These are phyloP conservation scores for Willowsia nigromaculata DNA, from an alignment of 2,888 invertebrate genomes.

Conservation along the genomic window DNA sequence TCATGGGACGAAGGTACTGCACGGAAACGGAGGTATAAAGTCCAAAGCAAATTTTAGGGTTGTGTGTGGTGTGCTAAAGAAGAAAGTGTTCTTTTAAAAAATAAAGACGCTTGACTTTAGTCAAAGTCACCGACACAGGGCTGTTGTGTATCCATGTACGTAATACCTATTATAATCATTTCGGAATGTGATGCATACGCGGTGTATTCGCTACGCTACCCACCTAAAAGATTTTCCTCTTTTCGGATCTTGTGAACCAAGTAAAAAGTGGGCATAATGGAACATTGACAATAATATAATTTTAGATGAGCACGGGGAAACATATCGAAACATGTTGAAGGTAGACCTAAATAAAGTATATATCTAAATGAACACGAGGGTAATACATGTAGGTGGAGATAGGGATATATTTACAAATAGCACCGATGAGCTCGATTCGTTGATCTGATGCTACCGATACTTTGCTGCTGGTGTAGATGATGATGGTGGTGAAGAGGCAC, in stretches of 20 bases:
- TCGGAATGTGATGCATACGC: constrained; percentile 32
- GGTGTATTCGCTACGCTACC: not conserved
- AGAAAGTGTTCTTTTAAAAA: not conserved
- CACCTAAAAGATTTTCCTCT: not conserved
- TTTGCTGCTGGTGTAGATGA: not conserved
- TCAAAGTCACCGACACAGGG: not conserved
- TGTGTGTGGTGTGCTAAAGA: not conserved
- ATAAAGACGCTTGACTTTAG: constrained; percentile 36
- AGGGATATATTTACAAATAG: not conserved
- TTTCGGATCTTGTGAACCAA: constrained; percentile 46
- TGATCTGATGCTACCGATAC: constrained; percentile 8
- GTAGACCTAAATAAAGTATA: not conserved
- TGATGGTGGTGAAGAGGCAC: constrained; percentile 44
- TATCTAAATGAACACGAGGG: not conserved
- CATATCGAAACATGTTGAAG: not conserved
- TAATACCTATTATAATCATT: constrained; percentile 38
- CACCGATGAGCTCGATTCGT: constrained; percentile 16
- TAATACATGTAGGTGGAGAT: not conserved
- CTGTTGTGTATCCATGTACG: not conserved
- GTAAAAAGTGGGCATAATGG: constrained; percentile 59
- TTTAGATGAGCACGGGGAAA: constrained; percentile 43
- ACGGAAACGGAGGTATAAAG: constrained; percentile 26
- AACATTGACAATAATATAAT: constrained; percentile 69
- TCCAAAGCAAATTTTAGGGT: constrained; percentile 59
- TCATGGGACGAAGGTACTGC: not conserved